These are phyloP conservation scores for Coleophora deauratella DNA, from an alignment of 2,888 invertebrate species.

Conservation along the genomic window DNA sequence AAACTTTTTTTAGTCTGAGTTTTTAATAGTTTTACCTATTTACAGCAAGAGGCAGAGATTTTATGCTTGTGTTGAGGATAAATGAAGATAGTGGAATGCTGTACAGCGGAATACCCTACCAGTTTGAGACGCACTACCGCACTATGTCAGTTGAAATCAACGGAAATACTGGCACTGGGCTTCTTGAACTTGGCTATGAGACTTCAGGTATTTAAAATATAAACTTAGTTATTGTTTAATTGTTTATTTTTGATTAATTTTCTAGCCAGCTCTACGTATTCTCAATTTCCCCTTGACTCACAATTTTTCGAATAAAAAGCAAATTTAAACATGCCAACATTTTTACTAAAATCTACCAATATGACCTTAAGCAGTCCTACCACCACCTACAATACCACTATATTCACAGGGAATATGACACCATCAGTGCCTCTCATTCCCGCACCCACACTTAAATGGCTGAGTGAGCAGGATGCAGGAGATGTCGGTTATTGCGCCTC, in stretches of 20 bases:
- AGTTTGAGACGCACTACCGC: constrained; percentile 35
- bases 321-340: too few species aligned
- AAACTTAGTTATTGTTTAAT: too few species aligned
- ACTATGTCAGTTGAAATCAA: constrained; percentile 39
- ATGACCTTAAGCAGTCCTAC: neutral
- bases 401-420: constrained; percentile 19
- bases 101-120: constrained; percentile 36
- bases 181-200: constrained; percentile 47
- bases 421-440: constrained; percentile 24
- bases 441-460: constrained; percentile 36
- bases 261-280: too few species aligned
- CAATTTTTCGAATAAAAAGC: too few species aligned
- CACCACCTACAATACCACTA: neutral
- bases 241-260: too few species aligned
- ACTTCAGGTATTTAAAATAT: constrained; percentile 31
- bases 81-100: constrained; percentile 31
- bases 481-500: constrained; percentile 42
- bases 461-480: constrained; percentile 30
- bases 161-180: constrained; percentile 41
- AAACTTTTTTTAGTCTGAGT: too few species aligned
- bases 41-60: constrained; percentile 31
- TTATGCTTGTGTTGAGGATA: constrained; percentile 41
- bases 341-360: too few species aligned
- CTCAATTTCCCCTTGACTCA: too few species aligned
- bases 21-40: constrained; percentile 8